Evolutionary conservation across 1,140 invertebrate species (phyloP).

Genomic region (Uloborus diversus): DNA sequence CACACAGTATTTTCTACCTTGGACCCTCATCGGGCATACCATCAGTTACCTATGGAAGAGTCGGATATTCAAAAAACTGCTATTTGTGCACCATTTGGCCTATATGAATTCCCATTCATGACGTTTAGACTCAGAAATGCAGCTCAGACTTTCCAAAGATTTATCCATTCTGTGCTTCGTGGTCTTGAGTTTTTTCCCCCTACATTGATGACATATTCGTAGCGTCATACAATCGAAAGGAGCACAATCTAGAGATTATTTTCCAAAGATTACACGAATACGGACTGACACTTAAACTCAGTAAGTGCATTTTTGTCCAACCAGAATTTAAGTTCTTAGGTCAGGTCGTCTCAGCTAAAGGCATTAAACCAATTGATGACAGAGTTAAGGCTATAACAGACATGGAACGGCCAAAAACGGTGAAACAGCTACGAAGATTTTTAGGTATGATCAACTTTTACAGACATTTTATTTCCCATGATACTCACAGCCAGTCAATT

Average conservation of each 20-base stretch:
- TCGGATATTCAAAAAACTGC: slow-evolving; percentile 52
- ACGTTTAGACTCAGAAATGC: slow-evolving; percentile 62
- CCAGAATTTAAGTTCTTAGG: slow-evolving; percentile 13
- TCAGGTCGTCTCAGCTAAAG: neutral
- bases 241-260: too few species aligned
- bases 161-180: too few species aligned
- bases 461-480: neutral
- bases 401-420: neutral
- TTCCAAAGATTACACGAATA: slow-evolving; percentile 31
- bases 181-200: slow-evolving; percentile 31
- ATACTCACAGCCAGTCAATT: neutral
- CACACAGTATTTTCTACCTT: slow-evolving; percentile 58
- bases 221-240: slow-evolving; percentile 11
- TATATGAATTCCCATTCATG: slow-evolving; percentile 61
- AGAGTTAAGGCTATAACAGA: neutral
- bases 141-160: too few species aligned
- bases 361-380: neutral
- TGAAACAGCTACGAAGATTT: neutral
- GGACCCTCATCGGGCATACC: slow-evolving; percentile 56
- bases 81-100: slow-evolving; percentile 58
- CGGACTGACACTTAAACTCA: slow-evolving; percentile 20
- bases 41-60: slow-evolving; percentile 38
- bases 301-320: neutral
- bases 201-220: slow-evolving; percentile 68
- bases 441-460: neutral